Evolutionary conservation across 1,140 invertebrate species (phyloP).

Genomic region (Cydia strobilella): DNA sequence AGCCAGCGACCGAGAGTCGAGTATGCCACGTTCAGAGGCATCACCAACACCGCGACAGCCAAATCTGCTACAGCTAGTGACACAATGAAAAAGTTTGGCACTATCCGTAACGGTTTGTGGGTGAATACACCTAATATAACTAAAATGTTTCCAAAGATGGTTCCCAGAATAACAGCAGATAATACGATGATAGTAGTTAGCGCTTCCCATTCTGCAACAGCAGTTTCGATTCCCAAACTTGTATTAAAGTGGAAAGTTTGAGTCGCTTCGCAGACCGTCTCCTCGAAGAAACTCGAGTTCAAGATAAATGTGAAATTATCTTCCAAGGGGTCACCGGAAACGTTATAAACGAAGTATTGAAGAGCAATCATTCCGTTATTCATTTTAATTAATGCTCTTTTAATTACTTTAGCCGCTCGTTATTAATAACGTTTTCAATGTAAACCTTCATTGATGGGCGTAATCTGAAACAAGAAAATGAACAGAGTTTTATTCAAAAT

Average conservation of each 20-base stretch:
- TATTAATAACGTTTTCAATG: neutral
- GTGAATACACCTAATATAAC: conserved; percentile 97
- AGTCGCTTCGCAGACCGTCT: neutral
- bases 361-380: conserved; percentile 14
- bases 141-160: conserved; percentile 94
- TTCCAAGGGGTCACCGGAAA: neutral
- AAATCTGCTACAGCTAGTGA: conserved; percentile 96
- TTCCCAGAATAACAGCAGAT: conserved; percentile 88
- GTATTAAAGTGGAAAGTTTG: conserved; percentile 58
- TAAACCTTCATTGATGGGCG: neutral
- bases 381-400: conserved; percentile 12
- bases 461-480: conserved; percentile 15
- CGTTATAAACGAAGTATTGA: conserved; percentile 26
- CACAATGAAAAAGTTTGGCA: conserved; percentile 98
- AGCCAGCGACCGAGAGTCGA: conserved; percentile 91
- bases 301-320: conserved; percentile 30
- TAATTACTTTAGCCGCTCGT: neutral
- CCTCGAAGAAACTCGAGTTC: conserved; percentile 11
- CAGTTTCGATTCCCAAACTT: conserved; percentile 81
- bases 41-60: conserved; percentile 95
- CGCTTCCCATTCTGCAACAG: conserved; percentile 88
- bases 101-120: conserved; percentile 94
- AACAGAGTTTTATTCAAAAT: neutral
- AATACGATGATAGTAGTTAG: conserved; percentile 84
- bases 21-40: conserved; percentile 96